Conservation (phyloP, 2,113 vertebrate genomes). For the Perognathus longimembris region DNA sequence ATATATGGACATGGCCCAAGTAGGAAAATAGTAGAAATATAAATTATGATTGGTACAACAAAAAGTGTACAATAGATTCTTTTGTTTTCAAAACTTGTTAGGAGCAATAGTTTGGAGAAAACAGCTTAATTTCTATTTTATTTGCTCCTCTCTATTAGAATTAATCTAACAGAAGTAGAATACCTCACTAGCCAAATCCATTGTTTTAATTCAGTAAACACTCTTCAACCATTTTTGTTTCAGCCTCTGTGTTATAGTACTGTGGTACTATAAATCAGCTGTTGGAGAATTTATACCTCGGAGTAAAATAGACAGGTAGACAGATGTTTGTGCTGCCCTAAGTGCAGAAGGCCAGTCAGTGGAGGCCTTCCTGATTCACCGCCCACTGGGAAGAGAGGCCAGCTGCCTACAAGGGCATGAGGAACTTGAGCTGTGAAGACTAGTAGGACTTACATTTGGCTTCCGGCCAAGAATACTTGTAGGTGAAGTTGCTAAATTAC, state of each 20-base stretch:
- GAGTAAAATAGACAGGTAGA: background rate
- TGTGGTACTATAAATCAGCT: background rate
- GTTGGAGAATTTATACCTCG: background rate
- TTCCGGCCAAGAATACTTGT: background rate
- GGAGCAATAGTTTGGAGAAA: slow-evolving; percentile 35
- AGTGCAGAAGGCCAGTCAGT: background rate
- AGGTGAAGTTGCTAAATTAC: background rate
- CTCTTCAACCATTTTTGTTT: background rate
- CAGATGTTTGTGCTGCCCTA: background rate
- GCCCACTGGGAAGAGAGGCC: no score
- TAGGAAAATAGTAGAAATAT: slow-evolving; percentile 32
- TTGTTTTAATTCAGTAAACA: slow-evolving; percentile 18
- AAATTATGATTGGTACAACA: background rate
- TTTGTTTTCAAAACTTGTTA: slow-evolving; percentile 13
- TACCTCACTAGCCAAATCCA: background rate
- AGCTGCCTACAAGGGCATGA: background rate
- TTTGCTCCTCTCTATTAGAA: slow-evolving; percentile 48
- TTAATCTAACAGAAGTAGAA: slow-evolving; percentile 18
- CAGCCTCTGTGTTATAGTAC: background rate
- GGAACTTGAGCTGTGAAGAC: background rate
- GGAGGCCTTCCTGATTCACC: background rate
- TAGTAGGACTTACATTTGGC: slow-evolving; percentile 5
- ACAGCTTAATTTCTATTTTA: slow-evolving; percentile 33
- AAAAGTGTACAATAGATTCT: background rate
- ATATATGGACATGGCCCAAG: background rate